Evolutionary conservation across 2,797 vertebrate genomes (phyloP), one percentile per base, ranked within the genome.

Genomic region (Enteromius thamalakanensis): DNA sequence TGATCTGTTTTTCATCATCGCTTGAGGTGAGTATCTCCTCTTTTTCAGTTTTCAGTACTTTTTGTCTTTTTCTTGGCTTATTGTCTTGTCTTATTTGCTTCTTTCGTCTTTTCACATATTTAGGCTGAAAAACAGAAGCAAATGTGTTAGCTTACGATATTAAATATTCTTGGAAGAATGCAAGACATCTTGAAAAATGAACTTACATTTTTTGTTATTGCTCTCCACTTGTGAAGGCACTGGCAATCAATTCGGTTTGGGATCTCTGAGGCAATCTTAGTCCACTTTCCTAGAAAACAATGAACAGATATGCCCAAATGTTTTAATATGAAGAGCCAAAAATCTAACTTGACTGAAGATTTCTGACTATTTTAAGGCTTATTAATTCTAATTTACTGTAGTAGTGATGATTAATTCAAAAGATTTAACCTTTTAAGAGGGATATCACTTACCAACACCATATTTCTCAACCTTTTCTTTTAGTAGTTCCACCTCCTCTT

Each of bases 261-360:
- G 8, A 99, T 87, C 51, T 98, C 97, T 0, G 94, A 91, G 1
- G 97, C 95, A 0, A 99, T 97, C 89, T 94, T 96, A 0, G 95
- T 83, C 98, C 97, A 99, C 84, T 91, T 96, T 81, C 97, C 98
- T 99, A 58, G 14, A 69, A 34, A 76, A 58, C 65, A 29, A 81
- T 51, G 51, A 64, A 29, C 62, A 65, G 29, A 32, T 65, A 29
- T 34, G 62, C 15, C 29, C 3, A 64, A 32, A 64, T 8, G 26
- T 64, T 64, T 64, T 64, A 64, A 64, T 32, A 17, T 0, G 1
- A 64, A 64, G 60, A 15, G 26, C 26, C 60, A 64, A 64, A 64
- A 29, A 62, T 62, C 23, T 1, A 32, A 34, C 29, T 32, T 32
- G 14, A 64, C 15, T 64, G 60, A 32, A 14, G 37, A 2, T 32